Evolutionary conservation across 2,113 vertebrate species (phyloP).

Genomic region (human): GRCh38 chr9:24693001-24693500

Average conservation of each 20-base stretch:
- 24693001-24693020: background rate
- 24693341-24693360: background rate
- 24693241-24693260: constrained; percentile 66
- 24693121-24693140: constrained; percentile 41
- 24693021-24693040: background rate
- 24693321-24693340: constrained; percentile 7
- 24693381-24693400: background rate
- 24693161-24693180: constrained; percentile 65
- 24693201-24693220: constrained; percentile 39
- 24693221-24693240: constrained; percentile 66
- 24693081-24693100: constrained; percentile 51
- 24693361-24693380: constrained; percentile 55
- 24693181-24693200: constrained; percentile 29
- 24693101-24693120: constrained; percentile 26
- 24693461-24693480: background rate
- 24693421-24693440: background rate
- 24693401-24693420: background rate
- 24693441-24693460: background rate
- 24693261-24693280: constrained; percentile 62
- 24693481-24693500: background rate
- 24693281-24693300: constrained; percentile 56
- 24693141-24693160: constrained; percentile 48
- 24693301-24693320: constrained; percentile 7
- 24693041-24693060: constrained; percentile 21
- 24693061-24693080: constrained; percentile 46